Evolutionary conservation across 53 echinoderm and acorn worm genomes (phyloP), one percentile per base, ranked within the genome.

Genomic region (Stichopus horrens): DNA sequence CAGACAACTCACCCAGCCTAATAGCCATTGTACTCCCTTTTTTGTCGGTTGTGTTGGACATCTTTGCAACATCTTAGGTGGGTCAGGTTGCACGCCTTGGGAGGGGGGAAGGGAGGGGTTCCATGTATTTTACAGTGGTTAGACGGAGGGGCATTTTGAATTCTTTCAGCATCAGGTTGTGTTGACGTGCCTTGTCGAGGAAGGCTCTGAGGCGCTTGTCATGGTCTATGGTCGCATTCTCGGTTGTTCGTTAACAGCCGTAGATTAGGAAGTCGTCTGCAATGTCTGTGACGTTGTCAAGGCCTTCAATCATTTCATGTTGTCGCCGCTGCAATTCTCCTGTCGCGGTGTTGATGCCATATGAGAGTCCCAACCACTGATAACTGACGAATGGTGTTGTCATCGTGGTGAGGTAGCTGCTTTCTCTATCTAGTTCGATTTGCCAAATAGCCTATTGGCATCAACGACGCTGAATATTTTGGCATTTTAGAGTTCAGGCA

Each of bases 1-100:
- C 55, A 91, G 75, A 59, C 74, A 91, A 52, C 57, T 91, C 52
- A 91, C 73, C 83, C 23, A 53, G 9, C 88, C 88, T 57, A 91
- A 58, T 7, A 91, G 75, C 23, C 73, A 67, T 81, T 91, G 88
- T 13, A 88, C 91, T 20, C 73, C 68, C 0, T 79, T 78, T 52
- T 91, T 91, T 0, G 90, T 90, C 85, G 54, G 90, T 74, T n/a
- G 89, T 89, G 55, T 74, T 56, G 4, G 86, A 54, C 89, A 92
- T 89, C 23, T 92, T 53, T 68, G 21, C 18, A 9, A 92, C 83
- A 0, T 84, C 89, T 55, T 53, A 57, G 18, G 86, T 16, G 67
- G 63, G 51, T 92, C 92, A 8, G 92, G 81, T 76, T 92, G 89
- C 0, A 90, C 74, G 56, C 86, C 55, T 19, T 16, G 20, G 21